Evolutionary conservation across 2,113 vertebrate genomes (phyloP).

Genomic region (Centropus bengalensis): DNA sequence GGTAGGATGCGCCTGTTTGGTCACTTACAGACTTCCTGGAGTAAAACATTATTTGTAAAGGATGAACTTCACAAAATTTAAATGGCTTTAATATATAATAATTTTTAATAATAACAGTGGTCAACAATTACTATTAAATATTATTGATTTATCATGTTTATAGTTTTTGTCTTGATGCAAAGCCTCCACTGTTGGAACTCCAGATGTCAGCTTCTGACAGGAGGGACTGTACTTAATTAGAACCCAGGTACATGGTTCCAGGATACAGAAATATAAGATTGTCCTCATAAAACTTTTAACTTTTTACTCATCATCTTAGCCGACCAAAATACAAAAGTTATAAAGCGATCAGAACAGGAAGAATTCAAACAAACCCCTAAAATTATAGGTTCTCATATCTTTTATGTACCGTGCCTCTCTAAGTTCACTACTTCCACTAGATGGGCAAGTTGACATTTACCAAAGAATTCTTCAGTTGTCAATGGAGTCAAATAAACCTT

Average conservation of each 20-base stretch:
- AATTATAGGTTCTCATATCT: not conserved
- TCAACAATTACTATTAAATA: not conserved
- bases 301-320: not conserved
- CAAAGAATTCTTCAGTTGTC: not conserved
- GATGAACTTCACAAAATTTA: not conserved
- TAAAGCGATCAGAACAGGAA: not conserved
- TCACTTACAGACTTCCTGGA: not conserved
- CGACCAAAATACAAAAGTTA: not conserved
- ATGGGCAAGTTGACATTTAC: not conserved
- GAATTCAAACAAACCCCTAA: not conserved
- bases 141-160: not conserved
- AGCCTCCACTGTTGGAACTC: not conserved
- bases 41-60: not conserved
- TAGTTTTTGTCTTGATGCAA: not conserved
- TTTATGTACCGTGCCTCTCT: not conserved
- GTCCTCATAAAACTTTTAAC: not conserved
- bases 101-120: not conserved
- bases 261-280: not conserved
- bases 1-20: rapidly evolving
- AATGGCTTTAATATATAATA: not conserved
- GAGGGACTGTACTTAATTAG: not conserved
- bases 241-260: not conserved
- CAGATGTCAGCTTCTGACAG: not conserved
- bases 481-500: not conserved
- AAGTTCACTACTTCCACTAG: not conserved